A percentile compares a stretch with the other conserved stretches of the same genome.
Conservation (phyloP, 1,140 invertebrate genomes). For the Drosophila leontia region DNA sequence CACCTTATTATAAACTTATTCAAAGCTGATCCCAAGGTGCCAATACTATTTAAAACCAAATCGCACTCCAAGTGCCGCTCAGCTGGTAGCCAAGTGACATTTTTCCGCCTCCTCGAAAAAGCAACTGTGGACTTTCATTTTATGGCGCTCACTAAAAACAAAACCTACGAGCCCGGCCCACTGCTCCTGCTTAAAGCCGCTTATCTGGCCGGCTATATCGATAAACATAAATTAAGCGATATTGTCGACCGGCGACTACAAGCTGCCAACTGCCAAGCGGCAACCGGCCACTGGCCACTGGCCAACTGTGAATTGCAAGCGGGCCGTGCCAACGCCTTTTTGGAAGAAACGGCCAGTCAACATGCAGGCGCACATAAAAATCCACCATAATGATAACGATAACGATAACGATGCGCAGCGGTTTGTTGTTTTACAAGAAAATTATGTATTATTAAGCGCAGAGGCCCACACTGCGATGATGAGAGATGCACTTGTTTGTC, state of each 20-base stretch:
- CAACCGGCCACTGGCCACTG: conserved; percentile 9
- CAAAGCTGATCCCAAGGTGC: conserved; percentile 4
- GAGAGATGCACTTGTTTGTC: conserved; percentile 64
- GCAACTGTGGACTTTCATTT: conserved; percentile 54
- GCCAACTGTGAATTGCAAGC: conserved; percentile 25
- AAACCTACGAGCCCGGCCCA: conserved; percentile 69
- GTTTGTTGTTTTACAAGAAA: conserved; percentile 81
- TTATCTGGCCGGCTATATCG: conserved; percentile 74
- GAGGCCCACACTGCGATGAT: conserved; percentile 22
- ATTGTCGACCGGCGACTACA: conserved; percentile 61
- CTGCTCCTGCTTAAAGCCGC: conserved; percentile 57
- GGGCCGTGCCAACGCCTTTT: conserved; percentile 55
- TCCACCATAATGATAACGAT: conserved; percentile 78
- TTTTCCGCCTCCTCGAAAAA: conserved; percentile 17
- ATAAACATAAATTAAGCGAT: conserved; percentile 80
- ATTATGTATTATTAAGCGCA: conserved; percentile 79
- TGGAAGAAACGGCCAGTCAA: conserved; percentile 57
- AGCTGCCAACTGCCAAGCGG: conserved; percentile 24
- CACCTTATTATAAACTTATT: background rate
- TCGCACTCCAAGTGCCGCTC: conserved; percentile 10
- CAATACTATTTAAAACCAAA: conserved; percentile 8
- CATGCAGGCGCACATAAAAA: conserved; percentile 81
- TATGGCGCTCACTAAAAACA: conserved; percentile 67
- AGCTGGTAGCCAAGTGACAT: conserved; percentile 36
- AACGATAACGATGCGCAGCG: conserved; percentile 79